Base-by-base conservation (phyloP, 1,140 invertebrate genomes). In the Papilio polyxenes region DNA sequence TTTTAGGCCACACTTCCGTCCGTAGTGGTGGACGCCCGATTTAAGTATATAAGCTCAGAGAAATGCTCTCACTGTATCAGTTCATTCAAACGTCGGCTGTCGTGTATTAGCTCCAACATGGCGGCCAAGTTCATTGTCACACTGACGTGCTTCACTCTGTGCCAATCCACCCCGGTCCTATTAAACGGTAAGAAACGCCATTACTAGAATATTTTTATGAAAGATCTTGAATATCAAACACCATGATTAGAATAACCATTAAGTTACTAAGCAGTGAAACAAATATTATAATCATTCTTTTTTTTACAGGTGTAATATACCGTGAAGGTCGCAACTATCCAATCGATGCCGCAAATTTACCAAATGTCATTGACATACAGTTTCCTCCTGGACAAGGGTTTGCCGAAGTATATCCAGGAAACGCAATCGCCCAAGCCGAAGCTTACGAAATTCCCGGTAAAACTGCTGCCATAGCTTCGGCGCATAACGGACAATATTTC, bases 11-110 rank as follows among this genome's bases (percentile, higher is more conserved):
- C 74, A 65, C 81, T 82, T 80, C 87, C 87, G 83, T 85, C 81
- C 56, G 84, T 87, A 88, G 90, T 86, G 89, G 90, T 87, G 88
- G 85, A 75, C 74, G 81, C 79, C 69, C 82, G 65, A 81, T 83
- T 82, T 83, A 86, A 80, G 87, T 94, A 94, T 94, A 93, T 91
- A 94, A 92, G 84, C 88, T 82, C 86, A 89, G 92, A 92, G 92
- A 94, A 94, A 94, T 94, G 89, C 92, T 94, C 89, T 94, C 93
- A 89, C 92, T 85, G 56, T 88, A 93, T 93, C 89, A 80, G 40
- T 80, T 80, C 91, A 90, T 83, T 92, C 88, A 87, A 65, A 84
- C 83, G 87, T 83, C 84, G 87, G 85, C 89, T 88, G 78, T 88
- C 85, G 75, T 81, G 85, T 84, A 48, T 83, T 80, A 69, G 83